Conservation (phyloP, 1,140 invertebrate genomes). For the Atta colombica region DNA sequence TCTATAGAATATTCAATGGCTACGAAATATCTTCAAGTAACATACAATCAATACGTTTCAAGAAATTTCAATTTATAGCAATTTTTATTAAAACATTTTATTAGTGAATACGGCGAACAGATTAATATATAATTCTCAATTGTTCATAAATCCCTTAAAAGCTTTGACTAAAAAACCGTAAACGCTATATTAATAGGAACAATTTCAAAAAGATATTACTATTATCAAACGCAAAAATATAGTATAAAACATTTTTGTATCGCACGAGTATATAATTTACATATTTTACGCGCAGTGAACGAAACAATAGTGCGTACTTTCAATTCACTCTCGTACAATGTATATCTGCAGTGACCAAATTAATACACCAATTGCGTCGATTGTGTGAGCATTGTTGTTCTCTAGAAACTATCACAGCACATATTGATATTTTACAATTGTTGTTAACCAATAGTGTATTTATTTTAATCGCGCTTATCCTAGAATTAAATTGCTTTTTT, state of each 20-base stretch:
- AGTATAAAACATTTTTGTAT: background rate
- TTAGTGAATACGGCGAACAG: background rate
- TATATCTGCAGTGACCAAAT: conserved; percentile 6
- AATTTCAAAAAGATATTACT: background rate
- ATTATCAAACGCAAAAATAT: background rate
- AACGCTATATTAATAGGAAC: background rate
- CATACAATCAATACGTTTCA: background rate
- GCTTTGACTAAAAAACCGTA: background rate
- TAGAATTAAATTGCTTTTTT: conserved; percentile 1
- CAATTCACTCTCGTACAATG: conserved; percentile 4
- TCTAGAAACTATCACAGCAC: background rate
- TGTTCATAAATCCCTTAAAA: background rate
- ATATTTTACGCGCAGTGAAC: background rate
- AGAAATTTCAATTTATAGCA: conserved; percentile 14
- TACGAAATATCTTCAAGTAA: conserved; percentile 1
- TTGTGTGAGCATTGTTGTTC: background rate
- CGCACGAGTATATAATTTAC: background rate
- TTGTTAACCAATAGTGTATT: conserved; percentile 11
- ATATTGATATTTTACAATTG: conserved; percentile 11
- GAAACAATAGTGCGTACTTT: background rate
- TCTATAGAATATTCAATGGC: conserved; percentile 30
- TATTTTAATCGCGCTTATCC: conserved; percentile 17
- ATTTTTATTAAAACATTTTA: background rate
- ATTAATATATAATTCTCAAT: background rate
- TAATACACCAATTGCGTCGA: conserved; percentile 8